A percentile compares a stretch with the other conserved stretches of the same genome.
Conservation (phyloP, 1,140 invertebrate genomes). For the Drosophila repletoides region DNA sequence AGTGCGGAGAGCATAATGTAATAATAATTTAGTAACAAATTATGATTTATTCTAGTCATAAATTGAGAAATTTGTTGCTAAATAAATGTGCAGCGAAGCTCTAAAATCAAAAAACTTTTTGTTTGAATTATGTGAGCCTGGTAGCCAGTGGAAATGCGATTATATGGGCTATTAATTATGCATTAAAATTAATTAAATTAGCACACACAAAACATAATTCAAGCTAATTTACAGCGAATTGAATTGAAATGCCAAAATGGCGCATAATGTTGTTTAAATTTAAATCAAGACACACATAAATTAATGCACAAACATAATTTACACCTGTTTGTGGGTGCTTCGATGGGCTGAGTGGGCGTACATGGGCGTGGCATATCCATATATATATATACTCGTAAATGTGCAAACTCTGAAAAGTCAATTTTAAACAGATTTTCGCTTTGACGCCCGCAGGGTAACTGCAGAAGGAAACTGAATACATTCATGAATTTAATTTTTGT, state of each 20-base stretch:
- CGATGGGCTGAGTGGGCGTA: not conserved
- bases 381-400: too few relatives aligned
- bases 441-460: constrained; percentile 7
- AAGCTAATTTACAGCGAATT: constrained; percentile 63
- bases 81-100: constrained; percentile 9
- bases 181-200: constrained; percentile 64
- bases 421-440: constrained; percentile 47
- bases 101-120: constrained; percentile 1
- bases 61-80: constrained; percentile 20
- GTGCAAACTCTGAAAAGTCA: constrained; percentile 58
- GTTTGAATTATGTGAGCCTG: constrained; percentile 13
- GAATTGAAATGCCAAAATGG: constrained; percentile 44
- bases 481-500: constrained; percentile 1
- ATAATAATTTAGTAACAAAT: constrained; percentile 15
- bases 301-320: constrained; percentile 69
- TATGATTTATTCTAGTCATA: constrained; percentile 28
- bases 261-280: constrained; percentile 9
- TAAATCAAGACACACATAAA: constrained; percentile 46
- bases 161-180: constrained; percentile 62
- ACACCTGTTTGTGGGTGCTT: constrained; percentile 51
- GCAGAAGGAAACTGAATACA: constrained; percentile 4
- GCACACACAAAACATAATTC: constrained; percentile 22
- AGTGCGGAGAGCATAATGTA: not conserved
- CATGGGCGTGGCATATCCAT: not conserved
- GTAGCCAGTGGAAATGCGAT: constrained; percentile 2